A percentile compares a stretch with the other conserved stretches of the same genome.
Evolutionary conservation across 2,113 vertebrate species (phyloP).

Genomic region (Pipa parva): DNA sequence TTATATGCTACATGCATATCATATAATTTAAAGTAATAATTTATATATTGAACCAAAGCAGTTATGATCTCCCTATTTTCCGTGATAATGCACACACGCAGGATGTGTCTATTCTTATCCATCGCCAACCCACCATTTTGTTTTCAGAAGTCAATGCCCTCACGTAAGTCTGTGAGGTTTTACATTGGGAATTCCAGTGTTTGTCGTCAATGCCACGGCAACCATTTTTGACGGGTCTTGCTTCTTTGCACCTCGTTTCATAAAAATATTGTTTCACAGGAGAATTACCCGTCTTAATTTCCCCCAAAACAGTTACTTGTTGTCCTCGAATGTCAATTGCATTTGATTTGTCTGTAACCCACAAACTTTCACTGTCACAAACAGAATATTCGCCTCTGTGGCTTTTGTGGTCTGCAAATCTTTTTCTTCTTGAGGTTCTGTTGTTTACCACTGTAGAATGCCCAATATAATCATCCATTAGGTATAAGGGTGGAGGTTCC

Average conservation of each 20-base stretch:
- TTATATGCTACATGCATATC: slow-evolving; percentile 98
- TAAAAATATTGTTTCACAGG: slow-evolving; percentile 94
- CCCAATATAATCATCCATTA: slow-evolving; percentile 80
- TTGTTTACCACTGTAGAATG: slow-evolving; percentile 68
- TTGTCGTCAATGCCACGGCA: slow-evolving; percentile 93
- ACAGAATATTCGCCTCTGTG: slow-evolving; percentile 92
- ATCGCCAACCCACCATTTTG: slow-evolving; percentile 81
- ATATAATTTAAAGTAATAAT: slow-evolving; percentile 99
- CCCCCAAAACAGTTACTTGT: slow-evolving; percentile 82
- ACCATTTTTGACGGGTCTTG: slow-evolving; percentile 75
- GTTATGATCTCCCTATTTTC: slow-evolving; percentile 83
- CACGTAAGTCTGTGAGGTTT: slow-evolving; percentile 90
- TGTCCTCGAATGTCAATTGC: slow-evolving; percentile 81
- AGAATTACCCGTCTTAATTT: slow-evolving; percentile 76
- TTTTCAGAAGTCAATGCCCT: slow-evolving; percentile 83
- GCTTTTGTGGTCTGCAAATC: slow-evolving; percentile 80
- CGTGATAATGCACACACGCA: slow-evolving; percentile 92
- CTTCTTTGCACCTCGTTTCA: slow-evolving; percentile 83
- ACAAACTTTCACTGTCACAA: slow-evolving; percentile 90
- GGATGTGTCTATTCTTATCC: slow-evolving; percentile 97
- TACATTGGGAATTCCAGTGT: slow-evolving; percentile 98
- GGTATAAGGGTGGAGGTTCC: slow-evolving; percentile 85
- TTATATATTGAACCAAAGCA: slow-evolving; percentile 79
- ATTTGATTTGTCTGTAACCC: slow-evolving; percentile 88
- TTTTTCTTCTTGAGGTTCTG: slow-evolving; percentile 78